These are phyloP conservation scores for Crotalus tigris DNA, from an alignment of 2,113 vertebrate genomes.

Conservation along the genomic window DNA sequence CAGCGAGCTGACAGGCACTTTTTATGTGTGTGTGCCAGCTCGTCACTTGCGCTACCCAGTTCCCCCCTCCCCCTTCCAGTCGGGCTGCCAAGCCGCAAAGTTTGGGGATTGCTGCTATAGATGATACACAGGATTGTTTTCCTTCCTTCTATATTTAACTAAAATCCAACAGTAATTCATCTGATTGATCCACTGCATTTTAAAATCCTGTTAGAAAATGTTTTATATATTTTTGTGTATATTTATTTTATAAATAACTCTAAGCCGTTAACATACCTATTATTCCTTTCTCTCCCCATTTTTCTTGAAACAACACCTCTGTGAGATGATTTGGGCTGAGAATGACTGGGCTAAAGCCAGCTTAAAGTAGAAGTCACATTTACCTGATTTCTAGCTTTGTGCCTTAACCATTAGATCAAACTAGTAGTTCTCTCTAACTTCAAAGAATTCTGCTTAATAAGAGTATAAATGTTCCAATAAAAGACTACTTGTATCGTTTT, in stretches of 20 bases:
- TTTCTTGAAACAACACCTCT: neutral
- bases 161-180: neutral
- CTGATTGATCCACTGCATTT: neutral
- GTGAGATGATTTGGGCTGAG: neutral
- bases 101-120: neutral
- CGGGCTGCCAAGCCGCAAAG: neutral
- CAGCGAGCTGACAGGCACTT: neutral
- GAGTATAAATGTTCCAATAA: neutral
- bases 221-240: neutral
- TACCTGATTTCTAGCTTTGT: neutral
- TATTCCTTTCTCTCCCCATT: neutral
- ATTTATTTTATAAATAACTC: neutral
- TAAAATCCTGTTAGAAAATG: neutral
- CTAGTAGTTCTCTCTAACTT: neutral
- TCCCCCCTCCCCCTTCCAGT: neutral
- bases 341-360: neutral
- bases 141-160: neutral
- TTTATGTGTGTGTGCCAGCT: fast-evolving
- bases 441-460: neutral
- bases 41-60: neutral
- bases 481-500: neutral
- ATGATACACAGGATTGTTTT: neutral
- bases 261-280: neutral
- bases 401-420: neutral
- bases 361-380: neutral